These are phyloP conservation scores for Metaphire vulgaris DNA, from an alignment of 1,140 invertebrate species.

Conservation along the genomic window DNA sequence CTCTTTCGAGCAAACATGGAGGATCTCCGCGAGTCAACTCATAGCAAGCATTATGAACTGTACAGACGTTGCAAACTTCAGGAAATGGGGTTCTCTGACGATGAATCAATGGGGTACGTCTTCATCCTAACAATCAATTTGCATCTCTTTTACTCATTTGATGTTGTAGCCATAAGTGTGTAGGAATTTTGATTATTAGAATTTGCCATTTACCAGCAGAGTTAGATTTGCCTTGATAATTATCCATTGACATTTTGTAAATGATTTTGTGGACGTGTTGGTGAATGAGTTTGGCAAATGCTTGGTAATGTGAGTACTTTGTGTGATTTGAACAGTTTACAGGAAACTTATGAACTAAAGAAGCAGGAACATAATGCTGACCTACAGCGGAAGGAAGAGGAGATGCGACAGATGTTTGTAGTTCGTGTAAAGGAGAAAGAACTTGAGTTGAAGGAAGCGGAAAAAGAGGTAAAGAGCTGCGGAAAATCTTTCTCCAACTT, in stretches of 20 bases:
- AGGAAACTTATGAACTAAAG: conserved; percentile 92
- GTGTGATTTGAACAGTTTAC: too few species aligned
- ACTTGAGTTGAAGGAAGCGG: conserved; percentile 87
- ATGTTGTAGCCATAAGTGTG: too few species aligned
- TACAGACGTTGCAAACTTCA: conserved; percentile 87
- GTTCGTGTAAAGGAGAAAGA: conserved; percentile 94
- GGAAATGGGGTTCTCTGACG: conserved; percentile 91
- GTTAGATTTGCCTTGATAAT: too few species aligned
- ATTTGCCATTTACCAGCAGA: too few species aligned
- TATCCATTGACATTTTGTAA: too few species aligned
- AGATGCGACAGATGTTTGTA: conserved; percentile 96
- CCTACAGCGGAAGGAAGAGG: conserved; percentile 91
- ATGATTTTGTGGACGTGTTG: too few species aligned
- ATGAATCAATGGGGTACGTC: conserved; percentile 68
- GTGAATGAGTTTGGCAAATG: too few species aligned
- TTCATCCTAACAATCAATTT: too few species aligned
- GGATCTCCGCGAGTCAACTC: conserved; percentile 95
- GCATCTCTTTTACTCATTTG: too few species aligned
- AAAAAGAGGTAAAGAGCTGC: conserved; percentile 93
- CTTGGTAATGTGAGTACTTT: too few species aligned
- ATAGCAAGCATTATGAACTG: conserved; percentile 88
- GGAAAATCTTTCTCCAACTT: too few species aligned
- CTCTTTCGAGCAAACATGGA: conserved; percentile 98
- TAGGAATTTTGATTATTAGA: too few species aligned
- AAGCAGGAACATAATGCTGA: conserved; percentile 77